Evolutionary conservation across 2,113 vertebrate species (phyloP).

Genomic region (Menura novaehollandiae): DNA sequence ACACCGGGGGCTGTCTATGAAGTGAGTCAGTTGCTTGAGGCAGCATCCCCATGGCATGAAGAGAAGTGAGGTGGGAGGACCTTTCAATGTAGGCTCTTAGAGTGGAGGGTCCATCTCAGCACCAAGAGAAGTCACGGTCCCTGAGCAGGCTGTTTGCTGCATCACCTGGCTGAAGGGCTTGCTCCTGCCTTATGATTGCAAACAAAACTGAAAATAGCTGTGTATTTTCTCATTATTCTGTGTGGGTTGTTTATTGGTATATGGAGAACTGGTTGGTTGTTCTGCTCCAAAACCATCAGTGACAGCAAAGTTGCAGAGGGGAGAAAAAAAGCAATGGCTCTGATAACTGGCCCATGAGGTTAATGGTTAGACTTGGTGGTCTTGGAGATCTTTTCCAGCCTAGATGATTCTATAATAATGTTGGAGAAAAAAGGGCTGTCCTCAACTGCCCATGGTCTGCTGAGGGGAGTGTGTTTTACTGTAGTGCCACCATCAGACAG

Average conservation of each 20-base stretch:
- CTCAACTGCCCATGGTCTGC: accelerated
- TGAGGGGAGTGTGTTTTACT: neutral
- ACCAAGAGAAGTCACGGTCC: neutral
- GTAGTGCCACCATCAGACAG: neutral
- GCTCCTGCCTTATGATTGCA: neutral
- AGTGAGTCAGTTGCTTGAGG: neutral
- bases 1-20: neutral
- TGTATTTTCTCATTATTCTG: neutral
- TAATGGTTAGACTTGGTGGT: neutral
- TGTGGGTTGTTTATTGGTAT: neutral
- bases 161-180: neutral
- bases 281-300: neutral
- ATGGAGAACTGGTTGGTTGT: neutral
- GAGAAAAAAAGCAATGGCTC: neutral
- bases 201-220: neutral
- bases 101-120: neutral
- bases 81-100: neutral
- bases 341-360: neutral
- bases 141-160: neutral
- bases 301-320: neutral
- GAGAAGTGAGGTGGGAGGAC: neutral
- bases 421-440: neutral
- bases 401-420: neutral
- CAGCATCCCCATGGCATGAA: neutral
- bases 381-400: neutral